Percentiles rank a stretch among this genome's conserved stretches.
Conservation (phyloP, 64 coral and sea anemone species). For the Platygyra sinensis region DNA sequence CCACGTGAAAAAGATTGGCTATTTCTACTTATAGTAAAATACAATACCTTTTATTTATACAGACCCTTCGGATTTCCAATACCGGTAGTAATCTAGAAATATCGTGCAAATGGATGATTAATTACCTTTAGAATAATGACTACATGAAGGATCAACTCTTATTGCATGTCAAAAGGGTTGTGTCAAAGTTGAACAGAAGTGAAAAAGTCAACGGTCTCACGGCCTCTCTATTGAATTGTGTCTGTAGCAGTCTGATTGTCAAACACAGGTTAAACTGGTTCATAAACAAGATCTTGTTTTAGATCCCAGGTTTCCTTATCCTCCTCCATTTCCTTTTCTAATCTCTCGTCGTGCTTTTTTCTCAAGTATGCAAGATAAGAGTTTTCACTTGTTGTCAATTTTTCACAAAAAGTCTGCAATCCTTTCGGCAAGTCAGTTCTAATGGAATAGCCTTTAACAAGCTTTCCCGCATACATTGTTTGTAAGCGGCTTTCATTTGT, state of each 20-base stretch:
- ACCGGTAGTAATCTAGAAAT: no score
- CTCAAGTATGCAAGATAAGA: constrained; percentile 45
- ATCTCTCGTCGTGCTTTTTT: not conserved
- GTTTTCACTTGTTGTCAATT: constrained; percentile 38
- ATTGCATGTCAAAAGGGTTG: no score
- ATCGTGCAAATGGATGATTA: no score
- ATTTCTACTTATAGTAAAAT: no score
- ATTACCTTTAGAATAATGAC: no score
- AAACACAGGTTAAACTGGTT: not conserved
- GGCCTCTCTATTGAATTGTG: no score
- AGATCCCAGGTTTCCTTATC: constrained; percentile 14
- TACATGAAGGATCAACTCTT: no score
- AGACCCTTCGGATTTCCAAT: no score
- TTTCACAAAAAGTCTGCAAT: constrained; percentile 18
- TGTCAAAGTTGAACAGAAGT: no score
- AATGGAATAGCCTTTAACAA: constrained; percentile 10
- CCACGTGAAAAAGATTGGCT: no score
- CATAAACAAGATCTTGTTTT: not conserved
- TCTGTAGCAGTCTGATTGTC: not conserved
- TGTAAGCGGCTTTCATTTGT: constrained; percentile 19
- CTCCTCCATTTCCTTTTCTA: not conserved
- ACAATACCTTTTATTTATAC: no score
- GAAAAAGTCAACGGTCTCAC: no score
- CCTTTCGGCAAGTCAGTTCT: not conserved
- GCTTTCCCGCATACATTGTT: constrained; percentile 14